Evolutionary conservation across 1,140 invertebrate species (phyloP), one percentile per base, ranked within the genome.

Genomic region (Drosophila sproati): DNA sequence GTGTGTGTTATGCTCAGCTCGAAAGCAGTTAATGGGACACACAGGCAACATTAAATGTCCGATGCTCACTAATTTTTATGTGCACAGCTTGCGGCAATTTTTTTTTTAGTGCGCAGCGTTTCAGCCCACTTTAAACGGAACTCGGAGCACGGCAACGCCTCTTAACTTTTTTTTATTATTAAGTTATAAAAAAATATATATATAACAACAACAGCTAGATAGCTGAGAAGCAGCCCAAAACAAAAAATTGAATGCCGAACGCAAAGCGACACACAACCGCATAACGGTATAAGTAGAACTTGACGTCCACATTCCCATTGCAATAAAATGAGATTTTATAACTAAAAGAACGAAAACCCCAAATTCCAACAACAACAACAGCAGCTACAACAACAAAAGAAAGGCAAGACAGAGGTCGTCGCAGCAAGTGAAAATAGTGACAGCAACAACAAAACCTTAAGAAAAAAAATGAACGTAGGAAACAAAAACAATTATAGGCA

Each of bases 261-360:
- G 29, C 37, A 56, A 20, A 20, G 54, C 63, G 63, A 56, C 63
- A 66, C 55, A 41, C 45, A 45, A 39, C 31, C 73, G 69, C 59
- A 62, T 87, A 87, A 88, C 82, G 82, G 82, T 88, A 55, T 37
- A 78, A 66, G 70, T 73, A 32, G 80, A 70, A 63, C 55, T 57
- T 77, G 66, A 56, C 61, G 70, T 63, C 73, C 52, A 47, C 66
- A 75, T 63, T 70, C 75, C 70, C 75, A 83, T 89, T 88, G 80
- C 83, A 89, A 88, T 87, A 88, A 87, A 87, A 88, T 82, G 66
- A 72, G 75, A 88, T 83, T 87, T 87, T 88, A 83, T 83, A 88
- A 88, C 77, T 74, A 50, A 60, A 47, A 8, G 7, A 73, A 43
- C 10, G 4, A 43, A 54, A 72, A 86, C 81, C 54, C 67, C 66